phyloP scores from a whole-genome alignment of 2,797 vertebrate species.

The Podarcis siculus region DNA sequence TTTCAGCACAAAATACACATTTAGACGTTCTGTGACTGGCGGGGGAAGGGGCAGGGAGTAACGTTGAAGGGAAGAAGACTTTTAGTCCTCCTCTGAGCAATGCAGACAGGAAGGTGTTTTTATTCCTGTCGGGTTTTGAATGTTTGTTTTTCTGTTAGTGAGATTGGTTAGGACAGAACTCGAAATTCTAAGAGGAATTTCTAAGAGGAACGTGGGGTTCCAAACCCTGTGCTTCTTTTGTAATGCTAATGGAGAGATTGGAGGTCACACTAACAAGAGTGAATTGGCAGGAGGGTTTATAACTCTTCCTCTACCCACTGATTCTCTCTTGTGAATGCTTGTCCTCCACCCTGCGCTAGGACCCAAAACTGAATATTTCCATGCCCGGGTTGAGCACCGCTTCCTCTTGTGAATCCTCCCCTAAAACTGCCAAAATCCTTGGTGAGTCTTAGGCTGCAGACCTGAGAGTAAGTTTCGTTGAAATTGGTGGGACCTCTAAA shows the following conservation, averaged over 20 bases:
- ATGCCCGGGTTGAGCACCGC: neutral
- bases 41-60: neutral
- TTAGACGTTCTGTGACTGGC: neutral
- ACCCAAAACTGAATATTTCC: no score
- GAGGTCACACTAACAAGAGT: neutral
- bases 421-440: neutral
- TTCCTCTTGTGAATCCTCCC: neutral
- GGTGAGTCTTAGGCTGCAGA: neutral
- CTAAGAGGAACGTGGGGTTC: neutral
- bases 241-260: conserved; percentile 31
- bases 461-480: neutral
- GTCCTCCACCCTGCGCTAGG: no score
- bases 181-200: conserved; percentile 3
- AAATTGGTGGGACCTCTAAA: neutral
- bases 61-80: neutral
- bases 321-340: neutral
- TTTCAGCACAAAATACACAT: neutral
- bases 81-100: neutral
- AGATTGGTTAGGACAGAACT: neutral
- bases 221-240: neutral
- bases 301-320: neutral
- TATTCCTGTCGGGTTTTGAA: neutral
- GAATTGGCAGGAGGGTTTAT: neutral
- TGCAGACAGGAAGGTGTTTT: conserved; percentile 13
- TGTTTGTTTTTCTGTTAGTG: conserved; percentile 10